Conservation (phyloP, 2,888 invertebrate species). For the Pristionchus mayeri region DNA sequence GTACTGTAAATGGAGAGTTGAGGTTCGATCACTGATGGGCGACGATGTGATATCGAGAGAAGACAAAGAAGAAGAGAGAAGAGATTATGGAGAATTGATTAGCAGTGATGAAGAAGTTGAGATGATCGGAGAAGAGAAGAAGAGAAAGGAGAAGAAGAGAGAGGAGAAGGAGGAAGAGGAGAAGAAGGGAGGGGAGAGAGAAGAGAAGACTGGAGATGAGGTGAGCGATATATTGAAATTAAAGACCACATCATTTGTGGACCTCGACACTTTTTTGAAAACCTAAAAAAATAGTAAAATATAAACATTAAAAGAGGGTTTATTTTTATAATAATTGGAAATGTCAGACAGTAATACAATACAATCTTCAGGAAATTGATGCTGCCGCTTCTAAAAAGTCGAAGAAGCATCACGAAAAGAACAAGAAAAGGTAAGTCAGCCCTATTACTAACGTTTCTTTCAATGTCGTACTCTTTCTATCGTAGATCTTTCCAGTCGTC, state of each 20-base stretch:
- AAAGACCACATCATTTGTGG: not conserved
- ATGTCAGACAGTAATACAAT: no score
- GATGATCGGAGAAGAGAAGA: conserved; percentile 22
- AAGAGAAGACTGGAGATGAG: not conserved
- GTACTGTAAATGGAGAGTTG: no score
- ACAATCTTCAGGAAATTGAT: not conserved
- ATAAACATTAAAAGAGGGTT: no score
- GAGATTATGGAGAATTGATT: not conserved
- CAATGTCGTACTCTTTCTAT: not conserved
- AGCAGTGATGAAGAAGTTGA: conserved; percentile 25
- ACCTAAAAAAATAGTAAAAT: no score
- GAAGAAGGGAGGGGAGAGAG: not conserved
- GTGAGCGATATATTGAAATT: no score
- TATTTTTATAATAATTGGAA: no score
- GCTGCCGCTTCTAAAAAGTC: not conserved
- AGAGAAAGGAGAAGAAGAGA: not conserved
- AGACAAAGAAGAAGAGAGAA: conserved; percentile 14
- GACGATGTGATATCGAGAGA: not conserved
- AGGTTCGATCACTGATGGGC: conserved; percentile 1
- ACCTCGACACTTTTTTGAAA: no score
- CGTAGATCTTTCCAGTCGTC: not conserved
- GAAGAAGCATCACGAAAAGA: not conserved
- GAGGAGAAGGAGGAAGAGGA: not conserved
- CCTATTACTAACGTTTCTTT: not conserved
- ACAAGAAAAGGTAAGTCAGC: not conserved